Base-by-base conservation (phyloP, 1,140 invertebrate species). In the Drosophila funebris region DNA sequence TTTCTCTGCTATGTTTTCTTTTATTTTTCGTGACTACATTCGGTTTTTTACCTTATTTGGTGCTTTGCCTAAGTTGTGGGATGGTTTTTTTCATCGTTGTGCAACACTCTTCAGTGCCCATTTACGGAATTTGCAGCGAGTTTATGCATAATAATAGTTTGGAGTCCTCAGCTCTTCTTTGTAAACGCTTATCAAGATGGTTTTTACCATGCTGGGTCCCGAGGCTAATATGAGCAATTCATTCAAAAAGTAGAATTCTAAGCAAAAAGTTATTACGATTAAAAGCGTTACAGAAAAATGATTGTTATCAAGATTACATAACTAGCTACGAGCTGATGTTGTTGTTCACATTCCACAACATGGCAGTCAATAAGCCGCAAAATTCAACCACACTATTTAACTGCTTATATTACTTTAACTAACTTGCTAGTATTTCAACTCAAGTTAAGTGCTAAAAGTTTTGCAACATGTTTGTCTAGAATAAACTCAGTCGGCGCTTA, bases 141-240 rank as follows among this genome's bases (percentile, higher is more conserved):
- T 68, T 75, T 87, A 85, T 82, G 83, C 74, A 85, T n/a, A n/a
- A n/a, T n/a, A 85, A 81, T 87, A 68, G 69, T 82, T 85, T 74
- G 61, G 36, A 80, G 68, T 62, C n/a, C n/a, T 22, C 4, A 22
- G 22, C 22, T 22, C 4, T 22, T 22, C 1, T 22, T 22, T 22
- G 1, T 1, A 22, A 22, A 22, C 22, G 1, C 22, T 22, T 22
- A 22, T 2, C 1, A 22, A 22, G 22, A n/a, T n/a, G n/a, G n/a
- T n/a, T n/a, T n/a, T n/a, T n/a, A n/a, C n/a, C n/a, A n/a, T n/a
- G n/a, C n/a, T n/a, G n/a, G n/a, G n/a, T n/a, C n/a, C n/a, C n/a
- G n/a, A n/a, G n/a, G n/a, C n/a, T n/a, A n/a, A n/a, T n/a, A n/a
- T n/a, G n/a, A n/a, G n/a, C n/a, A n/a, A n/a, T n/a, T n/a, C n/a